Evolutionary conservation across 2,797 vertebrate species (phyloP).

Genomic region (Schizothorax lantsangensis): DNA sequence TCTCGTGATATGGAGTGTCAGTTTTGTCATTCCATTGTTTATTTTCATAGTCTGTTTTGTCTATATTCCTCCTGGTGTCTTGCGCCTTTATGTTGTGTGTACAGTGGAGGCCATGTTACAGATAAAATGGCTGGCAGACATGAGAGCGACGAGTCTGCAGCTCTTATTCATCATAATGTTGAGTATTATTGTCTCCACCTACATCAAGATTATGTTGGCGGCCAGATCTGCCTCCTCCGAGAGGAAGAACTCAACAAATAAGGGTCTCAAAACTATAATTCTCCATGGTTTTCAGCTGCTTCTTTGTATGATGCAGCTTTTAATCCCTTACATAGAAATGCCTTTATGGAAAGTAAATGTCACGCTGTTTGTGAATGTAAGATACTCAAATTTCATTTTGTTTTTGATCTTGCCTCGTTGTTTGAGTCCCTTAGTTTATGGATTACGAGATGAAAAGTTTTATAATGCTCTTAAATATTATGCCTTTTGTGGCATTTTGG

Average conservation of each 20-base stretch:
- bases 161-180: slow-evolving; percentile 43
- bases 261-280: slow-evolving; percentile 48
- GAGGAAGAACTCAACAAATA: slow-evolving; percentile 49
- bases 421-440: slow-evolving; percentile 74
- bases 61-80: not conserved
- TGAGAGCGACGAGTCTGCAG: not conserved
- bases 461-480: slow-evolving; percentile 41
- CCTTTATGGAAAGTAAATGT: slow-evolving; percentile 37
- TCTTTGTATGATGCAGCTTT: slow-evolving; percentile 41
- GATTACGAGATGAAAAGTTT: slow-evolving; percentile 70
- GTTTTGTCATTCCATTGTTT: slow-evolving; percentile 40
- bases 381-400: slow-evolving; percentile 65
- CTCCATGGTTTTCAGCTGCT: slow-evolving; percentile 54
- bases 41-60: slow-evolving; percentile 10
- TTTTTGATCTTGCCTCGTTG: slow-evolving; percentile 67
- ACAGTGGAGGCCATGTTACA: slow-evolving; percentile 29
- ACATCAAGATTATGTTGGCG: slow-evolving; percentile 56
- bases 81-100: slow-evolving; percentile 45
- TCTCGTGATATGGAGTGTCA: slow-evolving; percentile 53
- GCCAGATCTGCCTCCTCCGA: slow-evolving; percentile 48
- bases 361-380: slow-evolving; percentile 53
- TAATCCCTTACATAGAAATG: slow-evolving; percentile 53
- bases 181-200: slow-evolving; percentile 46
- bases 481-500: slow-evolving; percentile 31
- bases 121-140: slow-evolving; percentile 47